These are phyloP conservation scores for Eriocheir sinensis DNA, from an alignment of 1,140 invertebrate species.

Conservation along the genomic window DNA sequence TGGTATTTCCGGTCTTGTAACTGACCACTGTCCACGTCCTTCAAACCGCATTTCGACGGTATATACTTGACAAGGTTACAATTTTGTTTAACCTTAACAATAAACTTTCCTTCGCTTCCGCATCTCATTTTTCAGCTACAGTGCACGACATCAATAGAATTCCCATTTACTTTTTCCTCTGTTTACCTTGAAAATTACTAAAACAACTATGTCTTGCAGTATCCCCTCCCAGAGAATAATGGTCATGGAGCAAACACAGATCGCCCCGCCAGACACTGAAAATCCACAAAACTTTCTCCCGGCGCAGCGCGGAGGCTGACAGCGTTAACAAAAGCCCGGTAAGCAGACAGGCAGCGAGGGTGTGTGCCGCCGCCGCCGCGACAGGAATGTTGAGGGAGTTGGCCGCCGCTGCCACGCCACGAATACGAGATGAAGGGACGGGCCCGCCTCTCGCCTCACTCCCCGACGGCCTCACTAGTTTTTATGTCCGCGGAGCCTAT, in stretches of 20 bases:
- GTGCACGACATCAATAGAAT: no score
- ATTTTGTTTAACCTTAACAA: neutral
- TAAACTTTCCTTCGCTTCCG: neutral
- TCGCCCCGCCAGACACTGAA: neutral
- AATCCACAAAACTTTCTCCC: neutral
- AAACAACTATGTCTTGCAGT: no score
- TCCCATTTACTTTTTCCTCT: neutral
- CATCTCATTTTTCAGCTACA: neutral
- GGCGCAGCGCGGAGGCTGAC: neutral
- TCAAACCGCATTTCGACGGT: neutral
- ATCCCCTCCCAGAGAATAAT: neutral
- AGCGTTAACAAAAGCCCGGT: neutral
- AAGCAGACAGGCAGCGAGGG: constrained; percentile 1
- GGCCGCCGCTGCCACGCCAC: neutral
- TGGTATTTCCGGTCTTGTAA: neutral
- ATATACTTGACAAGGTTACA: neutral
- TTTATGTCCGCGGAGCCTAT: constrained; percentile 23
- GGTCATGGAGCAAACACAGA: neutral
- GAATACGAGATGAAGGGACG: constrained; percentile 14
- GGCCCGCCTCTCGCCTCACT: neutral
- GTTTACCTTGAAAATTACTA: neutral
- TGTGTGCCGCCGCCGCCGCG: neutral
- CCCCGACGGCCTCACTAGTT: neutral
- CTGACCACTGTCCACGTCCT: neutral
- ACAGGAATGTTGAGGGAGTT: constrained; percentile 23